Evolutionary conservation across 2,797 vertebrate genomes (phyloP).

Genomic region (Microcaecilia unicolor): DNA sequence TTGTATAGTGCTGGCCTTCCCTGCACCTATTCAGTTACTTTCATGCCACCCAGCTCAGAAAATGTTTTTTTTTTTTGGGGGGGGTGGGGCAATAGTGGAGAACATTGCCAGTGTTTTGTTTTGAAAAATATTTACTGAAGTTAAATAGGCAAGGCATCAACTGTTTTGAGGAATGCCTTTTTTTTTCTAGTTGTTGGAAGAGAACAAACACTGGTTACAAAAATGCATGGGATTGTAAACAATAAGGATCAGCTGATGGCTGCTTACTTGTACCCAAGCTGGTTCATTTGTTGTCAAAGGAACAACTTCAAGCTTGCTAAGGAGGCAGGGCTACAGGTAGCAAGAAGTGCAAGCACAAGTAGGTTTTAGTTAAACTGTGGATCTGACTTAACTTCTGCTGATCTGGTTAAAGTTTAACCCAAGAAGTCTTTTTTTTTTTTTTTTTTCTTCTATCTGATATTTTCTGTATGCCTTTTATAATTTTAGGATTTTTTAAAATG

Average conservation of each 20-base stretch:
- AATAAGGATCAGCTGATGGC: slow-evolving; percentile 50
- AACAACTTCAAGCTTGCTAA: slow-evolving; percentile 49
- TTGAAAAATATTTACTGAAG: no score
- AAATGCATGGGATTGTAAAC: slow-evolving; percentile 38
- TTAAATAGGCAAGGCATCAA: slow-evolving; percentile 1
- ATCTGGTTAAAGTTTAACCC: no score
- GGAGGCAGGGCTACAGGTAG: slow-evolving; percentile 40
- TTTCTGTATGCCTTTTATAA: no score
- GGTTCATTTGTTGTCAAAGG: slow-evolving; percentile 60
- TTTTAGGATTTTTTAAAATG: no score
- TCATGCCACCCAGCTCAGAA: no score
- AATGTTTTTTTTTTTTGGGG: no score
- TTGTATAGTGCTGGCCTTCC: no score
- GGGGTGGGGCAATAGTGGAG: no score
- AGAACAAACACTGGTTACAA: slow-evolving; percentile 25
- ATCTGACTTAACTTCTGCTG: slow-evolving; percentile 8
- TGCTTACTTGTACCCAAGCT: slow-evolving; percentile 48
- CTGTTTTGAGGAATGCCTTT: neutral
- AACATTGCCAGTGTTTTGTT: no score
- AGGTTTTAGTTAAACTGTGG: slow-evolving; percentile 46
- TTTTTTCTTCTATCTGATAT: no score
- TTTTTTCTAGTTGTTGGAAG: slow-evolving; percentile 3
- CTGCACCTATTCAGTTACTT: no score
- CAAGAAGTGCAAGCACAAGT: slow-evolving; percentile 56
- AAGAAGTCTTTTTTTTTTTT: no score